phyloP scores from a whole-genome alignment of 2,113 vertebrate species.

The Drymodes brunneopygia region DNA sequence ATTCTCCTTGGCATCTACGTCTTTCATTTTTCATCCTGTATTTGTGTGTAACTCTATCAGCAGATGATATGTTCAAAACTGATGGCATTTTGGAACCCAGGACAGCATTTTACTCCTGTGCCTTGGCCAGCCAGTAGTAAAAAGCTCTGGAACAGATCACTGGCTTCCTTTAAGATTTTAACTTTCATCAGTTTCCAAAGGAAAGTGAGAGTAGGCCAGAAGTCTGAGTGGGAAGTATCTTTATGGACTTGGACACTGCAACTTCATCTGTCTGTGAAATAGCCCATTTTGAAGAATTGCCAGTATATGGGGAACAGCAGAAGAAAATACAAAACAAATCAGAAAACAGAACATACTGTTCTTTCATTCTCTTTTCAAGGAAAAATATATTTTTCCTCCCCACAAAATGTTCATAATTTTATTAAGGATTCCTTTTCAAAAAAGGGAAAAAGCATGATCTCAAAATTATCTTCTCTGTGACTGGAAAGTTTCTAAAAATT shows the following conservation, averaged over 20 bases:
- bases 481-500: background rate
- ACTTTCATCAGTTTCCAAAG: background rate
- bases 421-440: background rate
- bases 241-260: background rate
- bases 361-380: background rate
- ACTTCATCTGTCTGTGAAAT: background rate
- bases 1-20: background rate
- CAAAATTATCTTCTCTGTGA: background rate
- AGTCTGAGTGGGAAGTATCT: background rate
- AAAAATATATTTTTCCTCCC: accelerated
- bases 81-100: background rate
- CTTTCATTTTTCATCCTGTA: background rate
- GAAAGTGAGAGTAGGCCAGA: background rate
- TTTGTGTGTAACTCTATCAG: background rate
- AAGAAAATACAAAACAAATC: background rate
- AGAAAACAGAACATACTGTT: background rate
- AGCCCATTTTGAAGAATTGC: background rate
- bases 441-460: background rate
- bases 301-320: background rate
- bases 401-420: background rate
- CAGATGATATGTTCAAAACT: background rate
- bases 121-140: background rate
- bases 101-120: background rate
- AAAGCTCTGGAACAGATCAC: background rate
- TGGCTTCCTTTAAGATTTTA: background rate